A percentile compares a stretch with the other conserved stretches of the same genome.
phyloP scores from a whole-genome alignment of 1,140 invertebrate species.

The Drosophila teissieri region DNA sequence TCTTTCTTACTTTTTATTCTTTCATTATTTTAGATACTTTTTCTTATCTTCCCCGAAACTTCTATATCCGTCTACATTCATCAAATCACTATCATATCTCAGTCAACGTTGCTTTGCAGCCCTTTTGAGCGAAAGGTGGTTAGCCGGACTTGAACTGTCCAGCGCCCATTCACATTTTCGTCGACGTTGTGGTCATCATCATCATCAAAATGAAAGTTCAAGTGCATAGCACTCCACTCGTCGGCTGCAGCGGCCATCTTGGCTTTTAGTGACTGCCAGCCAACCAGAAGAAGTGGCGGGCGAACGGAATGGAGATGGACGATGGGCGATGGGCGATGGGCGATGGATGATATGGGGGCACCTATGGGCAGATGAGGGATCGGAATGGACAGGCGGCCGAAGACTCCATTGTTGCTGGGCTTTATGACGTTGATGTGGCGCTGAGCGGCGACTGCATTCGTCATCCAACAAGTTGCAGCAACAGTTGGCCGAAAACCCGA shows the following conservation, averaged over 20 bases:
- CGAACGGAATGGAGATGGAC: conserved; percentile 33
- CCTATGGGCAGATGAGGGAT: conserved; percentile 35
- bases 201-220: conserved; percentile 64
- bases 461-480: conserved; percentile 77
- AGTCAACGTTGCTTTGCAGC: conserved; percentile 5
- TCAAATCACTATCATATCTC: background rate
- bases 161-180: conserved; percentile 39
- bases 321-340: conserved; percentile 3
- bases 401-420: conserved; percentile 40
- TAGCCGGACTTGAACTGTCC: conserved; percentile 11
- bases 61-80: no score
- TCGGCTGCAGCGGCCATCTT: conserved; percentile 73
- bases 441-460: conserved; percentile 48
- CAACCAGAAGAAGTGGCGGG: conserved; percentile 64
- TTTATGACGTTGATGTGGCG: conserved; percentile 74
- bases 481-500: conserved; percentile 64
- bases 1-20: no score
- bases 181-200: conserved; percentile 36
- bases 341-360: conserved; percentile 27
- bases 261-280: conserved; percentile 53
- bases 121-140: conserved; percentile 2
- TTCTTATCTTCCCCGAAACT: background rate
- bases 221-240: conserved; percentile 46
- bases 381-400: conserved; percentile 29
- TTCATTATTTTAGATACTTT: background rate